Evolutionary conservation across 2,113 vertebrate genomes (phyloP).

Genomic region (Oreochromis niloticus): DNA sequence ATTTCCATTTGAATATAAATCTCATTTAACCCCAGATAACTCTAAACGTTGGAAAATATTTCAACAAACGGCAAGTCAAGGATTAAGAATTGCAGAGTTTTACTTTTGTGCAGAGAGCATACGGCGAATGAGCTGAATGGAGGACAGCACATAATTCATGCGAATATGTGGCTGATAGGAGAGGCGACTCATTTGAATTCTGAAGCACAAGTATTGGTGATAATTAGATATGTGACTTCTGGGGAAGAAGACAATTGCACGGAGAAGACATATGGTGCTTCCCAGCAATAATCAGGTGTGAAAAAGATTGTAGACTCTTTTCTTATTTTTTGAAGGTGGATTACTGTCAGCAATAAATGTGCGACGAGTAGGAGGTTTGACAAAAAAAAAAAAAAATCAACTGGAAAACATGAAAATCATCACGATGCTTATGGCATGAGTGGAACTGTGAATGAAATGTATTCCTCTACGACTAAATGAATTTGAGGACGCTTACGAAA

Average conservation of each 20-base stretch:
- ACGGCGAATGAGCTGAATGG: conserved; percentile 2
- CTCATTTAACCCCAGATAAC: conserved; percentile 61
- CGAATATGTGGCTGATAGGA: conserved; percentile 21
- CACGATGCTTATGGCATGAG: background rate
- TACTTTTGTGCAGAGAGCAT: background rate
- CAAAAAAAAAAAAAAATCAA: background rate
- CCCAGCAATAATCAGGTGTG: conserved; percentile 27
- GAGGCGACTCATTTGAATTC: conserved; percentile 52
- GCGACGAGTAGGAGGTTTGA: background rate
- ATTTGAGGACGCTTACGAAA: background rate
- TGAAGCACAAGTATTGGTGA: conserved; percentile 44
- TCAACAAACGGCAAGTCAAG: conserved; percentile 21
- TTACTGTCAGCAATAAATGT: background rate
- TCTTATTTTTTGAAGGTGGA: background rate
- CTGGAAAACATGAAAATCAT: background rate
- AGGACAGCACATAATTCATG: conserved; percentile 23
- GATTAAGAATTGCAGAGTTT: background rate
- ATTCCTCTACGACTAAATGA: background rate
- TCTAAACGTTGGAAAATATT: conserved; percentile 46
- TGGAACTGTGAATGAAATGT: background rate
- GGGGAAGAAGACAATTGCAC: conserved; percentile 25
- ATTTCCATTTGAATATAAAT: conserved; percentile 74
- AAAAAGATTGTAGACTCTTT: background rate
- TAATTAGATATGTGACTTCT: conserved; percentile 59
- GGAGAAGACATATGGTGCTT: background rate